phyloP scores from a whole-genome alignment of 2,888 invertebrate genomes.

The Dioctria rufipes region DNA sequence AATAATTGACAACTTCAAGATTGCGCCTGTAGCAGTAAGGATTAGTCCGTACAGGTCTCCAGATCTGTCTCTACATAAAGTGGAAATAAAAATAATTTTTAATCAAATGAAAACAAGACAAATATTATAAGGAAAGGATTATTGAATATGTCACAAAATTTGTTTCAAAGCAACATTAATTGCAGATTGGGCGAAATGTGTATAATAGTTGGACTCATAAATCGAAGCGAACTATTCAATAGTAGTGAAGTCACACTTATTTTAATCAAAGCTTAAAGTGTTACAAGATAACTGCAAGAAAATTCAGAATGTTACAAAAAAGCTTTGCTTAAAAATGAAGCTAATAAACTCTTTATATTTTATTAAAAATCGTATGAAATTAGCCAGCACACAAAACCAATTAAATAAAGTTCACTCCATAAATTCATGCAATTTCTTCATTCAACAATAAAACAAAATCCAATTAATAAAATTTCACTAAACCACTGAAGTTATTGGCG shows the following conservation, averaged over 20 bases:
- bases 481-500: conserved; percentile 69
- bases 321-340: not conserved
- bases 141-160: no score
- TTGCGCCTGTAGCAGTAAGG: conserved; percentile 69
- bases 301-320: not conserved
- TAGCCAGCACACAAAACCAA: conserved; percentile 24
- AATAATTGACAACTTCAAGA: conserved; percentile 70
- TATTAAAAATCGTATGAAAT: conserved; percentile 14
- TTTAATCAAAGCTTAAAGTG: not conserved
- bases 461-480: conserved; percentile 64
- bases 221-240: no score
- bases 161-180: no score
- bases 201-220: no score
- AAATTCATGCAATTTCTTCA: conserved; percentile 39
- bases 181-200: no score
- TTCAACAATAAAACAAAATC: conserved; percentile 27
- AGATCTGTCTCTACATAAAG: conserved; percentile 67
- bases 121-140: no score
- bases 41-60: conserved; percentile 71
- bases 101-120: conserved; percentile 62
- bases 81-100: conserved; percentile 62
- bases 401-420: conserved; percentile 1
- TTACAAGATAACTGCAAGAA: not conserved
- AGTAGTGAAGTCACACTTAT: no score
- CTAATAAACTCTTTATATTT: conserved; percentile 8